Conservation (phyloP, 2,888 invertebrate species). For the Rhaphigaster nebulosa region DNA sequence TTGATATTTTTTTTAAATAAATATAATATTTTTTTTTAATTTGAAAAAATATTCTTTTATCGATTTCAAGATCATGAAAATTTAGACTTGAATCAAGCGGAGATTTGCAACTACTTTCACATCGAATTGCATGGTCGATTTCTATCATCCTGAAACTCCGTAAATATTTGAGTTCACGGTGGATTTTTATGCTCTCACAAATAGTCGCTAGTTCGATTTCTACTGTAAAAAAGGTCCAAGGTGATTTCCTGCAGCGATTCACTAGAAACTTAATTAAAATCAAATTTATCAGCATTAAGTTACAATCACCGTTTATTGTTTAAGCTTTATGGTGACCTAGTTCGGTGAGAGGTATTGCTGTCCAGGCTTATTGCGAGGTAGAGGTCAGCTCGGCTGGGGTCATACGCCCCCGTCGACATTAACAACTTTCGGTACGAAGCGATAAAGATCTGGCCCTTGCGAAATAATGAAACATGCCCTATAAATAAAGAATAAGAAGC, state of each 20-base stretch:
- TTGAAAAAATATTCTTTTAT: too few species aligned
- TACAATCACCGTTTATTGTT: neutral
- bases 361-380: neutral
- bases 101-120: neutral
- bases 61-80: too few species aligned
- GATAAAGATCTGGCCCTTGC: slow-evolving; percentile 11
- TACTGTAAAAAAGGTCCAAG: neutral
- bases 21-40: too few species aligned
- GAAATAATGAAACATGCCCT: neutral
- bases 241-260: neutral
- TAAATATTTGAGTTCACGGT: neutral
- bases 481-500: slow-evolving; percentile 17
- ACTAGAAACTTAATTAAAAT: neutral
- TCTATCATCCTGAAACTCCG: neutral
- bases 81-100: neutral
- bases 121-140: neutral
- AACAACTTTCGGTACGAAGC: slow-evolving; percentile 31
- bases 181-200: neutral
- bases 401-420: slow-evolving; percentile 18
- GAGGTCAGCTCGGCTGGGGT: neutral
- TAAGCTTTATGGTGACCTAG: neutral
- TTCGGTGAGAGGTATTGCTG: neutral
- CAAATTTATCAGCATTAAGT: neutral
- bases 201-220: neutral
- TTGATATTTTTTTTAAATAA: too few species aligned